Conservation (phyloP, 2,888 invertebrate genomes). For the Eupithecia tripunctaria region DNA sequence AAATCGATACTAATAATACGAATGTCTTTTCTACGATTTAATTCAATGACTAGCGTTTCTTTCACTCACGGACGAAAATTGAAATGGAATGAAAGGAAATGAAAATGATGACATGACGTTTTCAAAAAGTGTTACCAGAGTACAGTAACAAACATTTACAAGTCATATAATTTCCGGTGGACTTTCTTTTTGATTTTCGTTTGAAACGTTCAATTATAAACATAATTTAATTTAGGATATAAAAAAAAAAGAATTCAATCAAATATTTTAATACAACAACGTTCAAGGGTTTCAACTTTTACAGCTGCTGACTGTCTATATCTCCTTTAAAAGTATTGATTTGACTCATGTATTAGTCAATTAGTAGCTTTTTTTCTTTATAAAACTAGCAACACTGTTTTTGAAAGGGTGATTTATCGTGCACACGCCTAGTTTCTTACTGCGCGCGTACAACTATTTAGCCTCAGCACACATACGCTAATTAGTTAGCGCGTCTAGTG, state of each 20-base stretch:
- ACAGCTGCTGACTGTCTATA: background rate
- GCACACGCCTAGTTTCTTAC: too few relatives aligned
- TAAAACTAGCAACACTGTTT: background rate
- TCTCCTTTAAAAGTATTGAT: background rate
- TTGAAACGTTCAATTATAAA: background rate
- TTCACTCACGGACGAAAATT: constrained; percentile 38
- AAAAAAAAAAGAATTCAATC: background rate
- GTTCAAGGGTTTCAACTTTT: background rate
- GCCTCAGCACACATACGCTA: too few relatives aligned
- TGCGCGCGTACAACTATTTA: too few relatives aligned
- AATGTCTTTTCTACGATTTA: constrained; percentile 50
- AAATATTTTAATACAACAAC: background rate
- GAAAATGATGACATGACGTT: constrained; percentile 20
- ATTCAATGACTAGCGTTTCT: constrained; percentile 58
- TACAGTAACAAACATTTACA: background rate
- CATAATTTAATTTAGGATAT: background rate
- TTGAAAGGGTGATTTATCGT: background rate
- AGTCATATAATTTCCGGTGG: background rate
- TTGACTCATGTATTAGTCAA: too few relatives aligned
- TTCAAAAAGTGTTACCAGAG: constrained; percentile 7
- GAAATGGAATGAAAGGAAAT: constrained; percentile 49
- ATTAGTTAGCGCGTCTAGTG: too few relatives aligned
- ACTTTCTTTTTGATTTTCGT: background rate
- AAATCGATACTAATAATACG: constrained; percentile 78
- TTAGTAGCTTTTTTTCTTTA: background rate